Evolutionary conservation across 2,113 vertebrate species (phyloP).

Genomic region (Oostethus manadensis): DNA sequence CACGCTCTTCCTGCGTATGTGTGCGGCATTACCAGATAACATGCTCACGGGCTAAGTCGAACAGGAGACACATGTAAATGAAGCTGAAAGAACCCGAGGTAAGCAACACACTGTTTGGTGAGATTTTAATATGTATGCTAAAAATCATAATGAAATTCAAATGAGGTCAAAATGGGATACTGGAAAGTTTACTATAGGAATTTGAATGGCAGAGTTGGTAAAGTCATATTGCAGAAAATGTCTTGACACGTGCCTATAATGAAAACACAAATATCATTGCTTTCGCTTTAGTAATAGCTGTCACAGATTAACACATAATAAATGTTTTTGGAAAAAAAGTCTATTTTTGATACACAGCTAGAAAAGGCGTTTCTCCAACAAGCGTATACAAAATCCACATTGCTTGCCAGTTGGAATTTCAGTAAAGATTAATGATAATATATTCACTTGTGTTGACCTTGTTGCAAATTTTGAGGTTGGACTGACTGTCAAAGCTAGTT

Average conservation of each 20-base stretch:
- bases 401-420: too few species aligned
- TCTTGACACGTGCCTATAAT: background rate
- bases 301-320: too few species aligned
- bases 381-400: too few species aligned
- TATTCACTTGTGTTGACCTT: too few species aligned
- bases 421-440: too few species aligned
- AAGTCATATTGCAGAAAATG: constrained; percentile 10
- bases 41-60: constrained; percentile 52
- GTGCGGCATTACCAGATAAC: constrained; percentile 45
- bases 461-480: too few species aligned
- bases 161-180: constrained; percentile 41
- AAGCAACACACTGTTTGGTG: constrained; percentile 31
- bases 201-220: constrained; percentile 24
- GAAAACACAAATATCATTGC: constrained; percentile 2
- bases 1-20: constrained; percentile 33
- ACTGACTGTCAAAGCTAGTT: too few species aligned
- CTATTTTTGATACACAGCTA: too few species aligned
- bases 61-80: constrained; percentile 66
- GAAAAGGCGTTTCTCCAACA: too few species aligned
- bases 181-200: constrained; percentile 8
- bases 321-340: too few species aligned
- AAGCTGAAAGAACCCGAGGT: constrained; percentile 48
- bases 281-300: too few species aligned
- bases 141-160: constrained; percentile 60
- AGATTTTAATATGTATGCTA: constrained; percentile 65